phyloP scores from a whole-genome alignment of 2,797 vertebrate species.

The Sebastes nivosus region DNA sequence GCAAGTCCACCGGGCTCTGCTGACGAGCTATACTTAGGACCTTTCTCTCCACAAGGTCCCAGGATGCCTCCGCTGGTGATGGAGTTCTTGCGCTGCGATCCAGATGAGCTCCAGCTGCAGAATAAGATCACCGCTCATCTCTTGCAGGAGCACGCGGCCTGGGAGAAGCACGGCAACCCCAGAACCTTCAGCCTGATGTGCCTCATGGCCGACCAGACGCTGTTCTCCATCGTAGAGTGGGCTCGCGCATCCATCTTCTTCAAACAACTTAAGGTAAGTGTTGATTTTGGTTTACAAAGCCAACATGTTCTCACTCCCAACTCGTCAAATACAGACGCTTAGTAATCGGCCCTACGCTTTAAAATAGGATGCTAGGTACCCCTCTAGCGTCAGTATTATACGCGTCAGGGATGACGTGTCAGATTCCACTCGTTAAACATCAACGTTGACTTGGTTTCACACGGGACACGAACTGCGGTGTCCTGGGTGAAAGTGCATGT shows the following conservation, averaged over 20 bases:
- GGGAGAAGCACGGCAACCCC: slow-evolving; percentile 78
- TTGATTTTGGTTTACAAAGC: neutral
- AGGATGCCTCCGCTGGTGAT: slow-evolving; percentile 85
- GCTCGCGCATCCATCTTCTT: slow-evolving; percentile 92
- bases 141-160: slow-evolving; percentile 83
- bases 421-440: fast-evolving
- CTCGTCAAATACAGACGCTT: neutral
- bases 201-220: slow-evolving; percentile 91
- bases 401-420: fast-evolving
- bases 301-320: neutral
- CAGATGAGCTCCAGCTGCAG: slow-evolving; percentile 88
- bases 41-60: slow-evolving; percentile 48
- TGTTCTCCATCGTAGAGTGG: slow-evolving; percentile 94
- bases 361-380: no score
- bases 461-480: no score
- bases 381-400: no score
- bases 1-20: neutral
- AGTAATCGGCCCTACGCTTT: no score
- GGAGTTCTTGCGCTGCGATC: slow-evolving; percentile 89
- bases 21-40: slow-evolving; percentile 62
- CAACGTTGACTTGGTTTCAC: no score
- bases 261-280: slow-evolving; percentile 89
- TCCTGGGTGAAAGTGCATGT: no score
- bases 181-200: slow-evolving; percentile 87
- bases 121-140: slow-evolving; percentile 84